Conservation (phyloP, 2,888 invertebrate genomes). For the Subacronicta megacephala region DNA sequence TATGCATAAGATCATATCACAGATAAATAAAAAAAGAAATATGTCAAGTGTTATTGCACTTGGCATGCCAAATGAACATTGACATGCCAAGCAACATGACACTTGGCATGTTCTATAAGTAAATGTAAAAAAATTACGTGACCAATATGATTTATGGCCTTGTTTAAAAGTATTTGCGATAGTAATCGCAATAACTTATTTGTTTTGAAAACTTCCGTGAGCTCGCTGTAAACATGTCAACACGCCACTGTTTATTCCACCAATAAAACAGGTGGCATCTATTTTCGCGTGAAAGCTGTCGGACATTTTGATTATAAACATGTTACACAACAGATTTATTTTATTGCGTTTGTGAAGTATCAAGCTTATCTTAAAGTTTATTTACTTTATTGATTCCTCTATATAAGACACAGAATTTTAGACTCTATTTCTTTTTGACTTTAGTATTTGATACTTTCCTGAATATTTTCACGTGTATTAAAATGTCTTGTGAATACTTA, state of each 20-base stretch:
- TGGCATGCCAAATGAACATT: no score
- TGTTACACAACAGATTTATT: slow-evolving; percentile 53
- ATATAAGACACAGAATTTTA: no score
- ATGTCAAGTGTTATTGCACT: no score
- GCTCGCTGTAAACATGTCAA: slow-evolving; percentile 66
- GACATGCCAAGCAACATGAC: no score
- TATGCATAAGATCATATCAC: no score
- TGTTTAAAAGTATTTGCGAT: slow-evolving; percentile 62
- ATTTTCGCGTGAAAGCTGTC: slow-evolving; percentile 53
- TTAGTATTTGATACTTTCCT: slow-evolving; percentile 16
- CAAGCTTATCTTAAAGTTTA: slow-evolving; percentile 12
- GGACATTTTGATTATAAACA: slow-evolving; percentile 60
- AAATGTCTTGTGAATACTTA: slow-evolving; percentile 33
- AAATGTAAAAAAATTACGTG: slow-evolving; percentile 29
- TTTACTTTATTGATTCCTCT: slow-evolving; percentile 24
- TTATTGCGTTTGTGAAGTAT: slow-evolving; percentile 26
- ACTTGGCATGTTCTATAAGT: slow-evolving; percentile 14
- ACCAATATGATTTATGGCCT: slow-evolving; percentile 56
- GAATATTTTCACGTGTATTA: slow-evolving; percentile 12
- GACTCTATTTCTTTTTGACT: no score
- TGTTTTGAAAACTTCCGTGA: slow-evolving; percentile 60
- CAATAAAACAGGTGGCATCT: slow-evolving; percentile 61
- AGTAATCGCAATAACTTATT: slow-evolving; percentile 62
- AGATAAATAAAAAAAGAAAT: no score
- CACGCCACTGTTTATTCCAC: slow-evolving; percentile 60